Evolutionary conservation across 2,888 invertebrate genomes (phyloP), one percentile per base, ranked within the genome.

Genomic region (Gymnoscelis rufifasciata): DNA sequence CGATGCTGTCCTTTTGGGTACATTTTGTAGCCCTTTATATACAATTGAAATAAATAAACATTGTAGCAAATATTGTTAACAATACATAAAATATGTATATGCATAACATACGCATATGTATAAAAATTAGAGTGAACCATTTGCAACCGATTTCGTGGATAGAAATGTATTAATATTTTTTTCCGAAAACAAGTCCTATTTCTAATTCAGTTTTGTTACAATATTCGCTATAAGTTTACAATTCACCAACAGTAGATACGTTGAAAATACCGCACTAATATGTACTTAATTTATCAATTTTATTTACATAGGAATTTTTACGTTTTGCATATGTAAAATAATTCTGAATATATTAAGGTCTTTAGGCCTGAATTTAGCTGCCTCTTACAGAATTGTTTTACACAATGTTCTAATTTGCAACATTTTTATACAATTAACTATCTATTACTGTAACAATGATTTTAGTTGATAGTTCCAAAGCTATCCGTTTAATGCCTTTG

Each of bases 261-360:
- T n/a, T 44, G 39, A 28, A 28, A 35, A 28, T 40, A 57, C 62
- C 66, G 57, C 57, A 61, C 63, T 60, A 46, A 47, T 42, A 38
- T 43, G 31, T 60, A 57, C 54, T 57, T 58, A 57, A 3, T 49
- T 57, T 48, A 60, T 49, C 45, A 49, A 35, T 62, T 66, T 68
- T 86, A 87, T 86, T 69, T 86, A 86, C 86, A 87, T 81, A 84
- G 84, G 84, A 84, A 69, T 78, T 64, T 61, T 52, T 49, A 54
- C 26, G 54, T 49, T 49, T 51, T 30, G 43, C 47, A 51, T 39
- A 10, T 41, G 40, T 43, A 29, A 39, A 48, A 31, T 15, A 23
- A 12, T 14, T 26, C 31, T 40, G 31, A 31, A 6, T 27, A 8
- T n/a, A 12, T n/a, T n/a, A n/a, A n/a, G n/a, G n/a, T n/a, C n/a